Evolutionary conservation across 1,140 invertebrate genomes (phyloP).

Genomic region (Lycorma delicatula): DNA sequence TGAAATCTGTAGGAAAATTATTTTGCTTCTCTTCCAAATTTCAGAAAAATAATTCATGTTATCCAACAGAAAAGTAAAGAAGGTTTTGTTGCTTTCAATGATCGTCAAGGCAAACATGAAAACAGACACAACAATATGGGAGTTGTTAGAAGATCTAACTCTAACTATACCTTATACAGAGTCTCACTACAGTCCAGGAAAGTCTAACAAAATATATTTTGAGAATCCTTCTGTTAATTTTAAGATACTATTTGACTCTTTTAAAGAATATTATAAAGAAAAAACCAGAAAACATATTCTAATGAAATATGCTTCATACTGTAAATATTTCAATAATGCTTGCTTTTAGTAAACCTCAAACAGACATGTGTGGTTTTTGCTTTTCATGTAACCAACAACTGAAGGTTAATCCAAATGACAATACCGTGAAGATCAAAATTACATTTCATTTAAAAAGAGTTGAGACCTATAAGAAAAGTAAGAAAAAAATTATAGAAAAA

Average conservation of each 20-base stretch:
- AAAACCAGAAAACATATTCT: not conserved
- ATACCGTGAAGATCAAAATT: conserved; percentile 3
- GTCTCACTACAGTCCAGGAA: conserved; percentile 1
- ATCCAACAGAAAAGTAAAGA: conserved; percentile 7
- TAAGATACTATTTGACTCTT: conserved; percentile 4
- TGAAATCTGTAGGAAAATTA: not conserved
- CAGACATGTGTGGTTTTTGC: conserved; percentile 8
- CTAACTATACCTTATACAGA: not conserved
- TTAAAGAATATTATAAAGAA: conserved; percentile 5
- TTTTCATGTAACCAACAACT: not conserved
- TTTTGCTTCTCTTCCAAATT: conserved; percentile 5
- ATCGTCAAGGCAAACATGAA: not conserved
- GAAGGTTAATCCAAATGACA: not conserved
- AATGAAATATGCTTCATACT: conserved; percentile 10
- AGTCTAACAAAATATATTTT: conserved; percentile 1
- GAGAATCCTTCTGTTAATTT: conserved; percentile 6
- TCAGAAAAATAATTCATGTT: not conserved
- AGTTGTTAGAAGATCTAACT: not conserved
- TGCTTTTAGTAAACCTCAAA: conserved; percentile 9
- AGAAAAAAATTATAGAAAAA: not conserved
- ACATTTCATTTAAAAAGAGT: conserved; percentile 6
- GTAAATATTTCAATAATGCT: conserved; percentile 7
- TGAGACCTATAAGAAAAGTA: not conserved
- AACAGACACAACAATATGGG: conserved; percentile 8
- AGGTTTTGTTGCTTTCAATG: not conserved